Conservation (phyloP, 2,113 vertebrate species). For the Pituophis catenifer region DNA sequence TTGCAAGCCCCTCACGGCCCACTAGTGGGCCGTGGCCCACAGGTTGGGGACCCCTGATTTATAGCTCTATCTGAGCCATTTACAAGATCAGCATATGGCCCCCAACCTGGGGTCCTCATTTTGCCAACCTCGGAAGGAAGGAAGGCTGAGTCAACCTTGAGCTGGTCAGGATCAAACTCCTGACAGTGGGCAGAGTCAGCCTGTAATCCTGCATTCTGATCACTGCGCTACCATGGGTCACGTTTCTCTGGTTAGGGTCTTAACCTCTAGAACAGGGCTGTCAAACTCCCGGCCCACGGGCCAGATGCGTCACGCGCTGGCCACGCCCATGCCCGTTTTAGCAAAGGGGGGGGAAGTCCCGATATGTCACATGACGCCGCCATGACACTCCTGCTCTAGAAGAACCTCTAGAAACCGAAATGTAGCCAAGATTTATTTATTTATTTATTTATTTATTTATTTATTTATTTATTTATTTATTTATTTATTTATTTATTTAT, state of each 20-base stretch:
- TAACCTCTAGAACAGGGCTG: background rate
- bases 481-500: too few species aligned
- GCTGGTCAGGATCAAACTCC: background rate
- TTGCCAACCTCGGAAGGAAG: background rate
- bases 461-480: too few species aligned
- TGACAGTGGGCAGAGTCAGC: background rate
- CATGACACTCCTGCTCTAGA: background rate
- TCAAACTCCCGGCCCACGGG: too few species aligned
- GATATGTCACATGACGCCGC: too few species aligned
- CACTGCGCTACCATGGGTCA: background rate
- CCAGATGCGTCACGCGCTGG: too few species aligned
- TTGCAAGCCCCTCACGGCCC: too few species aligned
- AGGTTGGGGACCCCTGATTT: too few species aligned
- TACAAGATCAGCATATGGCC: background rate
- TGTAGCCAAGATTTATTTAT: background rate
- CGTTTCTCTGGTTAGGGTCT: background rate
- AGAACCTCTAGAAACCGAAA: background rate
- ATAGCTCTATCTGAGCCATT: too few species aligned
- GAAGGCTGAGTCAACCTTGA: background rate
- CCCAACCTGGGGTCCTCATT: background rate
- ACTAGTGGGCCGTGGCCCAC: too few species aligned
- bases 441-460: too few species aligned
- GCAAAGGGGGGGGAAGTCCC: too few species aligned
- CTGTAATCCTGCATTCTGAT: background rate
- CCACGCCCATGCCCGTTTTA: too few species aligned